Base-by-base conservation (phyloP, 2,797 vertebrate genomes). In the Pantherophis vulpinus region DNA sequence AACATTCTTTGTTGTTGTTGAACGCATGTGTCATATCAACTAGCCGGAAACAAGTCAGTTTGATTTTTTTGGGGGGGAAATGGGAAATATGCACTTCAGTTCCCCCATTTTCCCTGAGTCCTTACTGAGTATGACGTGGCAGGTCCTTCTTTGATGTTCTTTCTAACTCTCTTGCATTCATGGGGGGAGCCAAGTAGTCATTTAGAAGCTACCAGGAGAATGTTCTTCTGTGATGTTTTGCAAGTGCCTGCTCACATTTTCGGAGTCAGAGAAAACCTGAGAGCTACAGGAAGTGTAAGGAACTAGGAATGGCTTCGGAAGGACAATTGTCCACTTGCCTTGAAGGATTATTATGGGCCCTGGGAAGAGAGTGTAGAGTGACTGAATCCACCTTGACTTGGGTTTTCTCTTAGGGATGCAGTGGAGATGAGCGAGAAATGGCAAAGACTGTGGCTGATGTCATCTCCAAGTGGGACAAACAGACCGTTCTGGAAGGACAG, bases 401-500 rank as follows among this genome's bases (percentile, higher is more conserved):
- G 37, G 7, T 70, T 93, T 87, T 58, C 3, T 63, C 14, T 63
- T 6, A 99, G 99, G 99, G 99, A 60, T 99, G 98, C 97, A 99
- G 97, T 0, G 99, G 99, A 2, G 99, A 99, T 90, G 99, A 99
- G 97, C 96, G 99, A 70, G 97, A 98, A 96, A 98, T 99, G 98
- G 99, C 98, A 1, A 99, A 97, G 96, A 95, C 95, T 0, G 97
- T 99, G 79, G 97, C 98, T 47, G 98, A 98, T 87, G 96, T 98
- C 1, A 94, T 99, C 91, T 98, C 98, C 94, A 98, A 96, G 60
- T 94, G 98, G 94, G 99, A 99, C 95, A 99, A 98, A 94, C 98
- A 98, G 95, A 98, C 98, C 91, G 96, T 98, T 95, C 98, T 98
- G 98, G 99, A 99, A 94, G 98, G 98, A 29, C 98, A 99, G 97